Percentiles rank a stretch among this genome's conserved stretches.
These are phyloP conservation scores for Apodemia zela DNA, from an alignment of 2,888 invertebrate genomes.

Conservation along the genomic window DNA sequence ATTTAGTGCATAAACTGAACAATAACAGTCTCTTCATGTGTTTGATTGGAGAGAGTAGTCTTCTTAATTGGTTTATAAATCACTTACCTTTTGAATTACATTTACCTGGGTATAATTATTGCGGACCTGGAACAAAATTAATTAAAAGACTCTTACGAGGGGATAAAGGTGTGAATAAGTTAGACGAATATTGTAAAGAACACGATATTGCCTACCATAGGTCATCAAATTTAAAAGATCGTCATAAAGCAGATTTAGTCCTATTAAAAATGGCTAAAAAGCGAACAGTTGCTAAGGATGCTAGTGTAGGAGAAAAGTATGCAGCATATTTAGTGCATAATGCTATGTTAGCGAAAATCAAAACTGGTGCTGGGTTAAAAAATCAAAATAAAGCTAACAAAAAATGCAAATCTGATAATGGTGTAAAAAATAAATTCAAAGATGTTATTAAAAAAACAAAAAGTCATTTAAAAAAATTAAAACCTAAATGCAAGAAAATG, in stretches of 20 bases:
- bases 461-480: constrained; percentile 26
- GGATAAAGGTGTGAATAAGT: constrained; percentile 12
- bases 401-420: constrained; percentile 22
- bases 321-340: constrained; percentile 24
- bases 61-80: constrained; percentile 28
- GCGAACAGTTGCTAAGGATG: constrained; percentile 20
- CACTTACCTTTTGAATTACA: constrained; percentile 33
- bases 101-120: constrained; percentile 33
- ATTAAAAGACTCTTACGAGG: constrained; percentile 10
- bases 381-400: neutral
- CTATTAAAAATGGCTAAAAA: constrained; percentile 42
- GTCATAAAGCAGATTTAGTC: constrained; percentile 37
- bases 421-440: constrained; percentile 28
- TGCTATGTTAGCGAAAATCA: constrained; percentile 20
- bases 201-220: constrained; percentile 22
- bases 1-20: too few relatives aligned
- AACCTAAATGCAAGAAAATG: constrained; percentile 29
- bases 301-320: constrained; percentile 20
- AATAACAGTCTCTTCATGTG: too few relatives aligned
- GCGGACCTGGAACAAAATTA: constrained; percentile 18
- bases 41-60: constrained; percentile 19
- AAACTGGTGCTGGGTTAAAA: neutral
- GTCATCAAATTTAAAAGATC: constrained; percentile 25
- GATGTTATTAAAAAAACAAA: constrained; percentile 24
- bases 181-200: constrained; percentile 16